Base-by-base conservation (phyloP, 2,797 vertebrate genomes). In the Lagorchestes hirsutus region DNA sequence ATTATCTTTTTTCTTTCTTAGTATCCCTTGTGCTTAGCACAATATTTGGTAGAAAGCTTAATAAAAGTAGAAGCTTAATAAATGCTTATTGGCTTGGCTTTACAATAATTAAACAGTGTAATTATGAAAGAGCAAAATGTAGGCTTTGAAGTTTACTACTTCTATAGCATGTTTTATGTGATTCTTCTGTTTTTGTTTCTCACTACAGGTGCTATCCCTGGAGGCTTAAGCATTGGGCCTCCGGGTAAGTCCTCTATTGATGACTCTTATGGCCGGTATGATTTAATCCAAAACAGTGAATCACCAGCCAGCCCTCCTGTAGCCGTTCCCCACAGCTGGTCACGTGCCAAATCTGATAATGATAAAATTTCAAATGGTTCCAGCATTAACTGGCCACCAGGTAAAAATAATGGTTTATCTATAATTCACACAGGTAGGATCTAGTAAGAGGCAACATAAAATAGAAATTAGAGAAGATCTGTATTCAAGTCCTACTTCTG, bases 311-410 rank as follows among this genome's bases (percentile, higher is more conserved):
- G 99, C 98, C 99, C 99, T 62, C 98, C 99, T 0, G 99, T 99
- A 98, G 98, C 99, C 97, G 99, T 99, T 97, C 99, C 99, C 95
- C 99, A 99, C 98, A 99, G 99, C 99, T 99, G 99, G 99, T 99
- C 99, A 97, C 99, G 99, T 98, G 99, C 99, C 99, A 99, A 99
- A 99, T 99, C 99, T 52, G 99, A 99, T 97, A 99, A 98, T 96
- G 99, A 99, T 97, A 99, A 99, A 98, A 99, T 99, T 98, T 99
- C 99, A 96, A 99, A 99, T n/a, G 99, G 99, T 97, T 99, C 99
- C 98, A 99, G 99, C 98, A 99, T 99, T 95, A 99, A 99, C 99
- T 99, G 99, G 99, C 99, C 99, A 97, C 99, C 99, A 99, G 99
- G 99, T 99, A 98, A 98, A 93, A 92, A 50, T 31, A 29, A 82